Percentiles rank a stretch among this genome's conserved stretches.
Conservation (phyloP, 2,113 vertebrate species). For the Protobothrops flavoviridis region DNA sequence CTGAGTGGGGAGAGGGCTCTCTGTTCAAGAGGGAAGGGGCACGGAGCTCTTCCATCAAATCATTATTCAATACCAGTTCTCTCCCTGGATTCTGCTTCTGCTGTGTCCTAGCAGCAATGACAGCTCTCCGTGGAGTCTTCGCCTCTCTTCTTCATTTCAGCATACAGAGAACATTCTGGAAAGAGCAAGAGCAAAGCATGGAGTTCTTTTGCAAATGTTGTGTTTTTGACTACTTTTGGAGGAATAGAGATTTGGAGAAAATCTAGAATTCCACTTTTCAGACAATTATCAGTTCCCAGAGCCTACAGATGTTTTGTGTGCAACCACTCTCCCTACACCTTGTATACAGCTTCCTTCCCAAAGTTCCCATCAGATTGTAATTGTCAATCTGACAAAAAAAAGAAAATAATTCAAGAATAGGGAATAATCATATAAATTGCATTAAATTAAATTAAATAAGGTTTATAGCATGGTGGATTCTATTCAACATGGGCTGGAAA, state of each 20-base stretch:
- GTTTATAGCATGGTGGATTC: not conserved
- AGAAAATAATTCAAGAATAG: not conserved
- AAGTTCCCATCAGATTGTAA: not conserved
- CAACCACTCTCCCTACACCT: not conserved
- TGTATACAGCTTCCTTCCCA: not conserved
- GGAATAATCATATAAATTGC: not conserved
- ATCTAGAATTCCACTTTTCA: not conserved
- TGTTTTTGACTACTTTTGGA: not conserved
- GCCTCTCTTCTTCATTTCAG: not conserved
- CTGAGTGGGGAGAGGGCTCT: slow-evolving; percentile 40
- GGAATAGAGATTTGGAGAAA: not conserved
- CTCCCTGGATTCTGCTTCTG: not conserved
- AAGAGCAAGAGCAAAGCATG: not conserved
- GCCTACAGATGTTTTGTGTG: not conserved
- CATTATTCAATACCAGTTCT: slow-evolving; percentile 31
- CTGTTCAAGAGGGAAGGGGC: slow-evolving; percentile 24
- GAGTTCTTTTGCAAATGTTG: not conserved
- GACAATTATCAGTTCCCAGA: not conserved
- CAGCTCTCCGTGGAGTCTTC: not conserved
- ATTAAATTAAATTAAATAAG: not conserved
- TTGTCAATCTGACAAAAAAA: not conserved
- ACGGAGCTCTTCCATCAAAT: slow-evolving; percentile 27
- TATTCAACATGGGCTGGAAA: not conserved
- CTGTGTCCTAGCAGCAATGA: slow-evolving; percentile 13
- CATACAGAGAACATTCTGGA: not conserved